Evolutionary conservation across 2,113 vertebrate genomes (phyloP).

Genomic region (Chamaea fasciata): DNA sequence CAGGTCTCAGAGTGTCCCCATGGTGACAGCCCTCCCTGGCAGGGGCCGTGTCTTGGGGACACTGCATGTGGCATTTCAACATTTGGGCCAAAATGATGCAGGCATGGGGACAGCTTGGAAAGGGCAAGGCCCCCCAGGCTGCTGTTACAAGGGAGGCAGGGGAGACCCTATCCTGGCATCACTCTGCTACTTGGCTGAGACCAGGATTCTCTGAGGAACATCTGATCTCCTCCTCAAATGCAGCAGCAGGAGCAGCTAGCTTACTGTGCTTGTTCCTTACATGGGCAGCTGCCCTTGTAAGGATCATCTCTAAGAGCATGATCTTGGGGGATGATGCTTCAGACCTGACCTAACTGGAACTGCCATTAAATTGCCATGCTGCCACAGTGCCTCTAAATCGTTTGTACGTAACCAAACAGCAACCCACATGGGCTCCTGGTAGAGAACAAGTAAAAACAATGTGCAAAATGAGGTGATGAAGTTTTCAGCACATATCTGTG

Average conservation of each 20-base stretch:
- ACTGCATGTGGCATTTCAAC: accelerated
- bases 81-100: neutral
- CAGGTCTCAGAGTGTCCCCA: accelerated
- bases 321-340: neutral
- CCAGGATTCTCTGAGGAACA: neutral
- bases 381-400: neutral
- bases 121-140: neutral
- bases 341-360: neutral
- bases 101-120: neutral
- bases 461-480: neutral
- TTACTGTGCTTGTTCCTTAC: accelerated
- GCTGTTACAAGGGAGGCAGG: neutral
- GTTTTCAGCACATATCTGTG: neutral
- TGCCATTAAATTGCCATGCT: neutral
- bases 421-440: neutral
- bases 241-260: neutral
- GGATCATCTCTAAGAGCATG: neutral
- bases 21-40: accelerated
- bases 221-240: neutral
- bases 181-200: neutral
- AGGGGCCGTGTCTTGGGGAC: accelerated
- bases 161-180: neutral
- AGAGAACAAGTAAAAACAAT: neutral
- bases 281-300: accelerated
- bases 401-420: neutral